Base-by-base conservation (phyloP, 2,888 invertebrate species). In the Ectemnius continuus region DNA sequence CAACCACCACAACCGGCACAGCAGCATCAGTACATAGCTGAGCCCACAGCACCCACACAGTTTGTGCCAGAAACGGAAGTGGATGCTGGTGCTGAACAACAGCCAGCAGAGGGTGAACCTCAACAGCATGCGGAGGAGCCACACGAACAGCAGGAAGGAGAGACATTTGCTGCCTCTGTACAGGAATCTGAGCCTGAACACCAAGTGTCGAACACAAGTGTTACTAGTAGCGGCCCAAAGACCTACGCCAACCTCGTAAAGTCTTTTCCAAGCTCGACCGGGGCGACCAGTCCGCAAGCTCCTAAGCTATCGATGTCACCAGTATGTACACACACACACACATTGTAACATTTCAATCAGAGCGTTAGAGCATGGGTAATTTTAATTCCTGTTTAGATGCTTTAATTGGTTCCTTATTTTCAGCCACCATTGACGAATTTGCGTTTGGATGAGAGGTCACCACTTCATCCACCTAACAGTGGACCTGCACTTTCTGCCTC, bases 171-270 rank as follows among this genome's bases (percentile, higher is more conserved):
- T 26, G 73, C 87, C 4, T 77, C 91, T 57, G 91, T 90, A 75
- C 87, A 90, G 58, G 92, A 92, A 82, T 84, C 88, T 72, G 91
- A 89, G 73, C 88, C 79, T 78, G 91, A 90, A 84, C 92, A 86
- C 84, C 87, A 85, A 90, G 91, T 91, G 78, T 87, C 92, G 79
- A 86, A 89, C 84, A 86, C 90, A 78, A 83, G 68, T 91, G 85
- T 92, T 88, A 85, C 89, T 84, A 88, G 89, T 87, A 88, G 91
- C 83, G 87, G 88, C 91, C 96, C 96, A 18, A 97, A 97, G 92
- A 97, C 97, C 13, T 97, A 96, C 91, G 97, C 97, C 18, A 97
- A 96, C 91, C 93, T 96, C 84, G 94, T 97, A 86, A 97, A 96
- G 92, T 93, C 94, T 73, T 88, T 85, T 59, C 88, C 85, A 67